Base-by-base conservation (phyloP, 2,113 vertebrate genomes). In the Pionites leucogaster region DNA sequence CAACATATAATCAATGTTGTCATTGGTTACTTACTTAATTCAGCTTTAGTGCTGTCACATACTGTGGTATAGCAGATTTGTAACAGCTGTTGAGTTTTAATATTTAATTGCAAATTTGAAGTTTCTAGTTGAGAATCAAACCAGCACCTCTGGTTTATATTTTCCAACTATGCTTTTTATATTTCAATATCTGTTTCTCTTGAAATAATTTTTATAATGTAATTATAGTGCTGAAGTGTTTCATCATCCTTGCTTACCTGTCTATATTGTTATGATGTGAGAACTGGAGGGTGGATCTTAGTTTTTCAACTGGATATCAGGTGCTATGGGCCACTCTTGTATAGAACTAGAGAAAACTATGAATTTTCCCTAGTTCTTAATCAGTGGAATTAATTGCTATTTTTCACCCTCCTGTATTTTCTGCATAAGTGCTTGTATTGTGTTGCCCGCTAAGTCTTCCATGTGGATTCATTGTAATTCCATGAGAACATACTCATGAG, bases 241-340 rank as follows among this genome's bases (percentile, higher is more conserved):
- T 60, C 3, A 9, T 42, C 12, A 31, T 77, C 27, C 23, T 19
- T 22, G 27, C 17, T 17, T 50, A 5, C 15, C 6, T n/a, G 4
- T 59, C 29, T 14, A 20, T 70, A 11, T 19, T 6, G 28, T 25
- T 47, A n/a, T 42, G 57, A 20, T 0, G 1, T 10, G 7, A 19
- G 31, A 57, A 57, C 31, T 57, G 31, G 55, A 9, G 6, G 1
- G 2, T 5, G 1, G 9, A 39, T 41, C 37, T 86, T 80, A 47
- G 63, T 31, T 89, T 82, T 67, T 37, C 29, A 78, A 35, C 52
- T 5, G 71, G 13, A 12, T 52, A 23, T 35, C 29, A 28, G 10
- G 23, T 63, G 8, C 18, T 39, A 13, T 17, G 25, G 33, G 11
- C 28, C 0, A 0, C 17, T 60, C 4, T 65, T 2, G 1, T 44